These are phyloP conservation scores for Platygyra sinensis DNA, from an alignment of 64 coral and sea anemone genomes.

Conservation along the genomic window DNA sequence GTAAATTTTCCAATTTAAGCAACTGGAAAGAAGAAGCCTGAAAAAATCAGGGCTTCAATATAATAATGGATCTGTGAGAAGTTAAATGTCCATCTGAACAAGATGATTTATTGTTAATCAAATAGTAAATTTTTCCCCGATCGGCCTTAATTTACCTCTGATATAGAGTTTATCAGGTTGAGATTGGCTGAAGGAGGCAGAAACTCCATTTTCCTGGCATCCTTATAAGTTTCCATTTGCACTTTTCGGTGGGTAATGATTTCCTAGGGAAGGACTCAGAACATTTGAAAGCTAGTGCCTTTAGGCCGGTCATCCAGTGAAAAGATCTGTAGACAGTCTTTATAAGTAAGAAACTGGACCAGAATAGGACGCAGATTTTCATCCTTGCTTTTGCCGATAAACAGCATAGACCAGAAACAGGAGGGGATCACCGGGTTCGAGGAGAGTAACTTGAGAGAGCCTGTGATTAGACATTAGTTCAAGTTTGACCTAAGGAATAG, in stretches of 20 bases:
- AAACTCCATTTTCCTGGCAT: neutral
- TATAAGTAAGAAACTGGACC: neutral
- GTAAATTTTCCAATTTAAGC: no score
- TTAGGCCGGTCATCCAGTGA: neutral
- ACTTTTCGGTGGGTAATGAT: neutral
- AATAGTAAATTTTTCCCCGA: conserved; percentile 10
- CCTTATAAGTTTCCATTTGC: conserved; percentile 1
- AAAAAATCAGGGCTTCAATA: no score
- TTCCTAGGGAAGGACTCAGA: conserved; percentile 14
- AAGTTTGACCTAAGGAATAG: no score
- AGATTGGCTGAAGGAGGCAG: conserved; percentile 18
- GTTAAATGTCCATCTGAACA: neutral
- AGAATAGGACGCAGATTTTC: conserved; percentile 2
- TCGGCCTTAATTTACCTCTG: conserved; percentile 25
- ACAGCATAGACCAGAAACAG: no score
- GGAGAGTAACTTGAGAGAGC: no score
- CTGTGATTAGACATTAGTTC: no score
- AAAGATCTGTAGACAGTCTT: neutral
- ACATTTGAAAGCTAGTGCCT: neutral
- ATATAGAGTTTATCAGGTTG: conserved; percentile 38
- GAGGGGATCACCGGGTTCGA: no score
- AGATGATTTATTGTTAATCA: neutral
- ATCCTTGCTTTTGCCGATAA: conserved; percentile 8
- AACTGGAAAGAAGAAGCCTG: no score
- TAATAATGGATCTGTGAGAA: no score